These are phyloP conservation scores for Crocuta crocuta DNA, from an alignment of 2,113 vertebrate species.

Conservation along the genomic window DNA sequence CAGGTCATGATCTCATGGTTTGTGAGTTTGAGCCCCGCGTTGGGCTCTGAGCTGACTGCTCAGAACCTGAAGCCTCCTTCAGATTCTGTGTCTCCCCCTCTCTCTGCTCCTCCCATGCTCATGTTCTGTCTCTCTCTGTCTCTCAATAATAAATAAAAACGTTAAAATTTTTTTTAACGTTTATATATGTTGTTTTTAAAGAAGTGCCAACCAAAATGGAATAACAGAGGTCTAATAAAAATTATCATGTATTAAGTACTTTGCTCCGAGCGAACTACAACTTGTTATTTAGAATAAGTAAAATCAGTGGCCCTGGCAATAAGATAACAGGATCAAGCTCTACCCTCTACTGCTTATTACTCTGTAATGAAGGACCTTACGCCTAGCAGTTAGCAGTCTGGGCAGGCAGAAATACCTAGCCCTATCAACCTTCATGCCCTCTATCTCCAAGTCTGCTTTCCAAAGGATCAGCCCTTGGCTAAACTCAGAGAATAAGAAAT, in stretches of 20 bases:
- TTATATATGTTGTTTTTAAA: neutral
- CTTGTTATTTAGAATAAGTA: neutral
- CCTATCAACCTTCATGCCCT: accelerated
- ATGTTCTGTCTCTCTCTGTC: too few species aligned
- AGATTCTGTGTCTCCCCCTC: too few species aligned
- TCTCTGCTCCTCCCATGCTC: too few species aligned
- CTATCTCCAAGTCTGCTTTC: neutral
- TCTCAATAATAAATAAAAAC: too few species aligned
- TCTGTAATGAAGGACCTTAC: neutral
- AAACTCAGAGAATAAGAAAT: neutral
- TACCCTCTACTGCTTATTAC: neutral
- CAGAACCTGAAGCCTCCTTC: too few species aligned
- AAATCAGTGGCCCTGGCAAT: neutral
- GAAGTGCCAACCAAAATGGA: neutral
- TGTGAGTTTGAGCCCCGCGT: too few species aligned
- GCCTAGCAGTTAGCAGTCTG: too few species aligned
- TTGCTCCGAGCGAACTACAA: neutral
- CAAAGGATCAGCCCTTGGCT: neutral
- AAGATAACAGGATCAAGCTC: neutral
- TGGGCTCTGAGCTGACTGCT: too few species aligned
- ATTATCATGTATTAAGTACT: neutral
- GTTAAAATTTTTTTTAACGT: neutral
- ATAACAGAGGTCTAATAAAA: neutral
- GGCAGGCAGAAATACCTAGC: neutral
- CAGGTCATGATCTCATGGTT: too few species aligned